Evolutionary conservation across 2,113 vertebrate genomes (phyloP).

Genomic region (Acinonyx jubatus): DNA sequence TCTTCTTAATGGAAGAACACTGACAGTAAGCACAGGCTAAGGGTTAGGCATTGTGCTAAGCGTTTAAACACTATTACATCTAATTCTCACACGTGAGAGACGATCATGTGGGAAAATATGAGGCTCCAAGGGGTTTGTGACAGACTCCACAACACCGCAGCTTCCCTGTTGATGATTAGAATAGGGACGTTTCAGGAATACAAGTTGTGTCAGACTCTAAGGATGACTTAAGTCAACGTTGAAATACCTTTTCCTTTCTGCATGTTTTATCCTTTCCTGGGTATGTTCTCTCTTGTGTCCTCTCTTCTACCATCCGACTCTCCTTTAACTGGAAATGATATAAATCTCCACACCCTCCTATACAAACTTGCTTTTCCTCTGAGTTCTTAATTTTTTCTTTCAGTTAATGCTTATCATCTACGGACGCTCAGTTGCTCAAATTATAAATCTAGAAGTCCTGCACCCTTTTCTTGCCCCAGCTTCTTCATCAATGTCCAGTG

Average conservation of each 20-base stretch:
- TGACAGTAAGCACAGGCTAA: neutral
- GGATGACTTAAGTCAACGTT: neutral
- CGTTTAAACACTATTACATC: neutral
- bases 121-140: neutral
- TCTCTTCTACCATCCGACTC: neutral
- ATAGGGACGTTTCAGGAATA: neutral
- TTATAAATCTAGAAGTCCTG: neutral
- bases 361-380: neutral
- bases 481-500: neutral
- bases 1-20: neutral
- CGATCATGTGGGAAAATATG: neutral
- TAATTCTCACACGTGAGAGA: conserved; percentile 21
- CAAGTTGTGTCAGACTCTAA: neutral
- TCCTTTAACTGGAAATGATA: neutral
- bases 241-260: neutral
- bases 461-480: neutral
- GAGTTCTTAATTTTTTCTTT: neutral
- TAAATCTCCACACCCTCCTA: neutral
- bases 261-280: neutral
- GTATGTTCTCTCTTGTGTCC: neutral
- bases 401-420: neutral
- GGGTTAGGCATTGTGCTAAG: neutral
- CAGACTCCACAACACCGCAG: neutral
- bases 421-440: neutral
- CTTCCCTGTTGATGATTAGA: neutral